Base-by-base conservation (phyloP, 2,113 vertebrate genomes). In the Nestor notabilis region DNA sequence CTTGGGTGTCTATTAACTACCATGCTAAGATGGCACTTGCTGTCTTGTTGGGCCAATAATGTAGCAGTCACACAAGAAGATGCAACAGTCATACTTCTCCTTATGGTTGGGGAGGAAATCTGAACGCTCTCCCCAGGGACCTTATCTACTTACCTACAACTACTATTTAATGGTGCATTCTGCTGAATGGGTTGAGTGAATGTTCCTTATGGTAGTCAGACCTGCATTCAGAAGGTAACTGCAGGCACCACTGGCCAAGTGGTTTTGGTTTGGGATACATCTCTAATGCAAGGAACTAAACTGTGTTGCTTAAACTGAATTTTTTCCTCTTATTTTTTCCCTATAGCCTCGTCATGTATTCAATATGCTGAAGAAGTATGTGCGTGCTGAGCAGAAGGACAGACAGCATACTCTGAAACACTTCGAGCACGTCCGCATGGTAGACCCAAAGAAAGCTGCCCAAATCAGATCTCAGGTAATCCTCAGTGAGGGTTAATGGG, bases 381-480 rank as follows among this genome's bases (percentile, higher is more conserved):
- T 99, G n/a, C 99, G 99, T 4, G 99, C 99, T 3, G 99, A 99
- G 96, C 99, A 99, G 98, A 99, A 99, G 64, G 99, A 99, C 98
- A 97, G 99, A 14, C 99, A 99, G 91, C 99, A 99, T 96, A 99
- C 99, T 33, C 98, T 99, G 7, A 99, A 99, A 95, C 99, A 99
- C 97, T 99, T 99, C 0, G 99, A 99, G 64, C 99, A 99, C 1
- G 99, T 99, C 49, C 99, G 99, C 88, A 99, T 99, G 99, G 99
- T 99, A 72, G 99, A 99, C 83, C 99, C 99, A 79, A 99, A 99
- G 98, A 99, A 99, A 97, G 99, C 99, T 5, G 99, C 99, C 6
- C 99, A 99, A 95, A 99, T 99, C 94, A 98, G 99, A 95, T 99
- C 99, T 94, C 99, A 99, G 99, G 99, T 99, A 97, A 95, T 84